Percentiles rank a stretch among this genome's conserved stretches.
These are phyloP conservation scores for Cyaniris semiargus DNA, from an alignment of 2,888 invertebrate genomes.

Conservation along the genomic window DNA sequence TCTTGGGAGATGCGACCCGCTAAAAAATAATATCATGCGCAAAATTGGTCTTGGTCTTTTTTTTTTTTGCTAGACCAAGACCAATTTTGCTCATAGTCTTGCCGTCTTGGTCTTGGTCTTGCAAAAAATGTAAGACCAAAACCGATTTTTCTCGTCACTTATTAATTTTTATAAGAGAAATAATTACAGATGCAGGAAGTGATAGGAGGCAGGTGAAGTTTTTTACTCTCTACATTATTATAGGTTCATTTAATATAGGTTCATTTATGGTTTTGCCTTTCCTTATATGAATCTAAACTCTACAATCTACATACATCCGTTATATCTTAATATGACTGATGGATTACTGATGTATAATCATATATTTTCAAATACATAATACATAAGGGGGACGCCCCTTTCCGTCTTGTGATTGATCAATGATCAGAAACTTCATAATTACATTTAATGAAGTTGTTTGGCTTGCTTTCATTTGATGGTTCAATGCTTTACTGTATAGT, in stretches of 20 bases:
- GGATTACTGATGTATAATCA: not conserved
- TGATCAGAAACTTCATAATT: not conserved
- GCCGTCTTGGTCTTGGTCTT: not conserved
- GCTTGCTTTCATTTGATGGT: too few species aligned
- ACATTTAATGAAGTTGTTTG: not conserved
- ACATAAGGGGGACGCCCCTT: not conserved
- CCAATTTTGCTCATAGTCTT: not conserved
- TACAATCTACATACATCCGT: not conserved
- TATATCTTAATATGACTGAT: not conserved
- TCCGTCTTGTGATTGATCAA: not conserved
- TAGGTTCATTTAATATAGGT: not conserved
- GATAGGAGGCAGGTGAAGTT: not conserved
- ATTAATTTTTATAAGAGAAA: not conserved
- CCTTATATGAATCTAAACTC: not conserved
- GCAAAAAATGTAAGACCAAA: not conserved
- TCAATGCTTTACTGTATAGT: too few species aligned
- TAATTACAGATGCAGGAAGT: not conserved
- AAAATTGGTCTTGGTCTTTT: too few species aligned
- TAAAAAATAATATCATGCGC: too few species aligned
- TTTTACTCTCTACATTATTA: too few species aligned
- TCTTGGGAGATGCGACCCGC: too few species aligned
- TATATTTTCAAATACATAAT: not conserved
- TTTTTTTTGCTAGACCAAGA: too few species aligned
- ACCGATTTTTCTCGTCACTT: too few species aligned
- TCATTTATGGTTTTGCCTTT: not conserved